Percentiles rank a stretch among this genome's conserved stretches.
Conservation (phyloP, 2,113 vertebrate species). For the Anguilla rostrata region DNA sequence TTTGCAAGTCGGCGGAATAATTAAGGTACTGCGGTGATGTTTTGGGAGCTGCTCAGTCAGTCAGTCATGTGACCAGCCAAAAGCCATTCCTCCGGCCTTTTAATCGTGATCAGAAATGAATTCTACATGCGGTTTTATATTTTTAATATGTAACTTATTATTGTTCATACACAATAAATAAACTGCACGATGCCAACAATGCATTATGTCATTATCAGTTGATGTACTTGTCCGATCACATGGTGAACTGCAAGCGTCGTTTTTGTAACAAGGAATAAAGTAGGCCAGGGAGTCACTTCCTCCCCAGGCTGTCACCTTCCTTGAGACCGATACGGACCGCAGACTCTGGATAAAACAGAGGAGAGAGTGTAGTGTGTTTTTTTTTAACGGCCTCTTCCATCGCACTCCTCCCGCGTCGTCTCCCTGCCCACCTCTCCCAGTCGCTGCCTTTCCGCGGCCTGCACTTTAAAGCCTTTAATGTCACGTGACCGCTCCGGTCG, state of each 20-base stretch:
- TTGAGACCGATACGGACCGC: not conserved
- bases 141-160: too few relatives aligned
- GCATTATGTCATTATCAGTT: too few relatives aligned
- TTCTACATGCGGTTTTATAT: too few relatives aligned
- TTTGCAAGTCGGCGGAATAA: not conserved
- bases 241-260: too few relatives aligned
- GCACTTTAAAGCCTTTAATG: conserved; percentile 87
- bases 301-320: too few relatives aligned
- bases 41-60: not conserved
- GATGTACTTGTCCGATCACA: too few relatives aligned
- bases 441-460: conserved; percentile 50
- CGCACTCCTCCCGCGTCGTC: not conserved
- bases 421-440: conserved; percentile 37
- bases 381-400: not conserved
- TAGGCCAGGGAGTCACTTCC: not conserved
- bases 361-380: not conserved
- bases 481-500: conserved; percentile 81
- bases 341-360: not conserved
- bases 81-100: too few relatives aligned
- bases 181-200: too few relatives aligned
- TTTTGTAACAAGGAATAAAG: too few relatives aligned
- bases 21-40: not conserved
- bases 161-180: too few relatives aligned
- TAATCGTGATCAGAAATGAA: too few relatives aligned
- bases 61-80: not conserved